Evolutionary conservation across 2,113 vertebrate species (phyloP).

Genomic region (Uropsilus gracilis): DNA sequence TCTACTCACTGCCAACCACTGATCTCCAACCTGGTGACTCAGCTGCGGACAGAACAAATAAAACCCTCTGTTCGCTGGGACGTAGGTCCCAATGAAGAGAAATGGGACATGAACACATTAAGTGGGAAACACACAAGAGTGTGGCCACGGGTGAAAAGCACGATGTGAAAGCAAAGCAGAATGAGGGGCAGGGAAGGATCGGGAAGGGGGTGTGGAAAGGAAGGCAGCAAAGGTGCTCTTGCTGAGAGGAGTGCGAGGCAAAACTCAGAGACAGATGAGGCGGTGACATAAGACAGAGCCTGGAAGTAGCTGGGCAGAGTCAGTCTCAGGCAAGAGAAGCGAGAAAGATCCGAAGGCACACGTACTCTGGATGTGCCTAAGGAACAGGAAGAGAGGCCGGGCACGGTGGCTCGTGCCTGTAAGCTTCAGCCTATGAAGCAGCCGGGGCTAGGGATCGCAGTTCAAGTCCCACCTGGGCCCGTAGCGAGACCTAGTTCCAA

Average conservation of each 20-base stretch:
- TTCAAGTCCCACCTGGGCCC: too few relatives aligned
- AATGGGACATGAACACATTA: background rate
- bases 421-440: too few relatives aligned
- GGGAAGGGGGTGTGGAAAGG: background rate
- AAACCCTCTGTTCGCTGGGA: background rate
- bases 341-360: background rate
- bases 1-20: background rate
- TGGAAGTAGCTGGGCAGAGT: background rate
- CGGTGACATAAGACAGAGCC: background rate
- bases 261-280: background rate
- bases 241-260: background rate
- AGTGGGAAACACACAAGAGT: background rate
- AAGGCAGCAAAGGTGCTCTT: background rate
- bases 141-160: background rate
- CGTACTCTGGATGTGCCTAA: background rate
- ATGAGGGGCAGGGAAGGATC: background rate
- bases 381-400: too few relatives aligned
- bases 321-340: background rate
- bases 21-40: background rate
- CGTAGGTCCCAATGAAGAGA: slow-evolving; percentile 20
- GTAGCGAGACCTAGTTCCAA: too few relatives aligned
- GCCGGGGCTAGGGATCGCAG: too few relatives aligned
- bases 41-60: background rate
- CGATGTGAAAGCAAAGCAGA: background rate
- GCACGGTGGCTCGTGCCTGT: too few relatives aligned